These are phyloP conservation scores for Probaryconus sp. DNA, from an alignment of 1,140 invertebrate genomes.

Conservation along the genomic window DNA sequence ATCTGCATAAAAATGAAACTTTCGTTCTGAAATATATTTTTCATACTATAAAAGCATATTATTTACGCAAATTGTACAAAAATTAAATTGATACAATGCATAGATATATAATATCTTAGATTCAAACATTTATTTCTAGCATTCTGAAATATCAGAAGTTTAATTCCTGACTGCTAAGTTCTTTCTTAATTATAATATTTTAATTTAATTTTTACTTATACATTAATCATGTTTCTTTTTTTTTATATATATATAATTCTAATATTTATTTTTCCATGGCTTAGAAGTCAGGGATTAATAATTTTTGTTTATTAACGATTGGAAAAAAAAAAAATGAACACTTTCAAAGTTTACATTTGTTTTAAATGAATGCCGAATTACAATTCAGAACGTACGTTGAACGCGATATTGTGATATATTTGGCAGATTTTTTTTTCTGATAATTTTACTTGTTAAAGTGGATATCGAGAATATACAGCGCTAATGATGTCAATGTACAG, in stretches of 20 bases:
- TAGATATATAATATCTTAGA: conserved; percentile 10
- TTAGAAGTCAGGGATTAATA: conserved; percentile 33
- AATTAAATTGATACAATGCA: conserved; percentile 26
- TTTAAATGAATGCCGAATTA: conserved; percentile 21
- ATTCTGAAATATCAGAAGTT: conserved; percentile 15
- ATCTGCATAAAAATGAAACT: conserved; percentile 24
- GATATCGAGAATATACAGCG: conserved; percentile 26
- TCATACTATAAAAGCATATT: conserved; percentile 15
- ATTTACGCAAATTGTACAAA: conserved; percentile 30
- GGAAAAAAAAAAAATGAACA: conserved; percentile 16
- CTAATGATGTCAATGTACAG: too few relatives aligned
- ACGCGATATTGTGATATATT: conserved; percentile 8
- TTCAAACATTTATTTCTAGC: conserved; percentile 6
- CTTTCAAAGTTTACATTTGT: conserved; percentile 28
- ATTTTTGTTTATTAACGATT: background rate
- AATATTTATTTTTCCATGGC: conserved; percentile 3
- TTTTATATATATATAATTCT: conserved; percentile 5
- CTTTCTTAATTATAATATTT: too few relatives aligned
- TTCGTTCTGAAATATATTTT: conserved; percentile 20
- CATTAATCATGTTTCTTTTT: too few relatives aligned
- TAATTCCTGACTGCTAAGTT: conserved; percentile 26
- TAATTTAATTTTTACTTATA: background rate
- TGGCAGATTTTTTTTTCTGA: conserved; percentile 8
- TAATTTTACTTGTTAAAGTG: background rate
- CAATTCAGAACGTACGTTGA: conserved; percentile 17